These are phyloP conservation scores for Tromatobia lineatoria DNA, from an alignment of 2,888 invertebrate genomes.

Conservation along the genomic window DNA sequence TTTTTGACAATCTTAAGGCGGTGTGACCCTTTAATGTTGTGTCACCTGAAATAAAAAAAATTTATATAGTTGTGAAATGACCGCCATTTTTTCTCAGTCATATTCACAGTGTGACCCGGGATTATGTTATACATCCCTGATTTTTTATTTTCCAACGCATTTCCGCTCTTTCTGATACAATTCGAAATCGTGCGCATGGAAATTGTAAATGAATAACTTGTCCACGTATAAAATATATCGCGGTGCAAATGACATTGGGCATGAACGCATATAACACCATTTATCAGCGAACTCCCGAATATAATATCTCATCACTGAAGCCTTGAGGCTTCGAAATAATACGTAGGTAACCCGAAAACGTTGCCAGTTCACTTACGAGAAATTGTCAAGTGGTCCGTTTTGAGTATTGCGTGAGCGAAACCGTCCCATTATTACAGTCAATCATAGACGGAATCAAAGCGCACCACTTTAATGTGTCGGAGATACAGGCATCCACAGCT, in stretches of 20 bases:
- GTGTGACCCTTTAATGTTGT: too few relatives aligned
- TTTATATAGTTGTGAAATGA: too few relatives aligned
- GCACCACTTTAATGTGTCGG: conserved; percentile 29
- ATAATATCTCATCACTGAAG: conserved; percentile 10
- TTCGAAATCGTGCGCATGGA: neutral
- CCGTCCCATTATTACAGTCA: conserved; percentile 28
- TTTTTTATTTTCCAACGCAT: too few relatives aligned
- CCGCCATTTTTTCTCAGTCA: too few relatives aligned
- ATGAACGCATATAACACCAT: neutral
- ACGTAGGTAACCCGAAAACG: conserved; percentile 26
- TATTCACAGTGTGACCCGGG: too few relatives aligned
- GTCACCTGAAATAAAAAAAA: too few relatives aligned
- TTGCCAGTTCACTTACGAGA: conserved; percentile 14
- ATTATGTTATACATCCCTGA: too few relatives aligned
- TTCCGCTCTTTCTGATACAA: too few relatives aligned
- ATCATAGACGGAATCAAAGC: conserved; percentile 10
- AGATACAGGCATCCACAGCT: conserved; percentile 5
- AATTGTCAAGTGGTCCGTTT: conserved; percentile 23
- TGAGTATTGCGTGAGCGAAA: conserved; percentile 35
- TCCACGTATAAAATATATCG: conserved; percentile 19
- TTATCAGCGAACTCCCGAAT: conserved; percentile 8
- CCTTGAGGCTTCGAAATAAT: conserved; percentile 27
- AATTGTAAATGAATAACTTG: conserved; percentile 1
- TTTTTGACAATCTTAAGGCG: too few relatives aligned
- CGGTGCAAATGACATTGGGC: conserved; percentile 21